Evolutionary conservation across 2,113 vertebrate genomes (phyloP).

Genomic region (Tretioscincus oriximinensis): DNA sequence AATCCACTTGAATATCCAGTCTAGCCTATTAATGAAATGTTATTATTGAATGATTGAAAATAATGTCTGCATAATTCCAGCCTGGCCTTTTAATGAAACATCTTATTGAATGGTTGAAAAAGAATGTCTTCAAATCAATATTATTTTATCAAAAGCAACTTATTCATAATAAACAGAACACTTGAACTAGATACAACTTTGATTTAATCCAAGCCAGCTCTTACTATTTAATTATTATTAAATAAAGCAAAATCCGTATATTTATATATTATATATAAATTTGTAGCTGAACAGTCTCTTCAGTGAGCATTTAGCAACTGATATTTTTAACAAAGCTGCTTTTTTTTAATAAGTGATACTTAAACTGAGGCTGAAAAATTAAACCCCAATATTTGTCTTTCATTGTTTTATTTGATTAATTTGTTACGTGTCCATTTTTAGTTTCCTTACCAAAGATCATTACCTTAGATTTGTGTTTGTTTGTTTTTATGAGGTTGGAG

Average conservation of each 20-base stretch:
- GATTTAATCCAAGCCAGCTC: not conserved
- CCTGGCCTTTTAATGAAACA: not conserved
- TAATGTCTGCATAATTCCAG: not conserved
- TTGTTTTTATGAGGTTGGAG: too few relatives aligned
- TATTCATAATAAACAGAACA: not conserved
- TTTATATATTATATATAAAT: too few relatives aligned
- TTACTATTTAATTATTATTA: not conserved
- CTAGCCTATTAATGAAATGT: not conserved
- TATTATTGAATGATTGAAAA: not conserved
- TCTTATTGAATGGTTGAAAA: not conserved
- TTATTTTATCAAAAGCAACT: not conserved
- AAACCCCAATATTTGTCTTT: too few relatives aligned
- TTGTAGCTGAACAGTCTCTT: too few relatives aligned
- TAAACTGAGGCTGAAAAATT: too few relatives aligned
- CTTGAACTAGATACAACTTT: not conserved
- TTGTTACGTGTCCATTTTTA: too few relatives aligned
- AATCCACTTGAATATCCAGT: not conserved
- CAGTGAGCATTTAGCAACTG: too few relatives aligned
- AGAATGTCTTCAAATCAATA: not conserved
- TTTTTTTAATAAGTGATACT: too few relatives aligned
- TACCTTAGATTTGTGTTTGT: too few relatives aligned
- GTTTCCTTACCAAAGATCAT: too few relatives aligned
- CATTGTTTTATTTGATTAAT: too few relatives aligned
- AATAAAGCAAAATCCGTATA: not conserved
- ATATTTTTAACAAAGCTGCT: too few relatives aligned